These are phyloP conservation scores for Stegodyphus mimosarum DNA, from an alignment of 1,140 invertebrate species.

Conservation along the genomic window DNA sequence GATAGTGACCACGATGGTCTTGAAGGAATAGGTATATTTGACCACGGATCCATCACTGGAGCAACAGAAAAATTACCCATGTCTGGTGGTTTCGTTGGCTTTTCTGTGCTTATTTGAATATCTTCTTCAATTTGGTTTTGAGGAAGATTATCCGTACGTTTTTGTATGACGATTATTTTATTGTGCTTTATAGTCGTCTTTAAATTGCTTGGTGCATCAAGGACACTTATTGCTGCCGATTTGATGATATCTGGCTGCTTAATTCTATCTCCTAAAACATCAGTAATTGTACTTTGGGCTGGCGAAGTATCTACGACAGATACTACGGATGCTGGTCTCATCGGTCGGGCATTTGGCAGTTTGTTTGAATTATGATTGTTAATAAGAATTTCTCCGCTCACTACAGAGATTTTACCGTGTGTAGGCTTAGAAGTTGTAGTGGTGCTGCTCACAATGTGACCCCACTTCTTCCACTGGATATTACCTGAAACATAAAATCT, in stretches of 20 bases:
- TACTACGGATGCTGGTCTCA: conserved; percentile 19
- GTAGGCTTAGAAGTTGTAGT: no score
- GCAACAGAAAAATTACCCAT: conserved; percentile 42
- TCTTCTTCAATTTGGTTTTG: neutral
- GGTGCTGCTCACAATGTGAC: no score
- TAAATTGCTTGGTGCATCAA: conserved; percentile 28
- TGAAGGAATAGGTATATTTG: conserved; percentile 53
- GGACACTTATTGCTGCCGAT: conserved; percentile 28
- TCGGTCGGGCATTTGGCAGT: neutral
- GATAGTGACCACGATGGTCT: conserved; percentile 28
- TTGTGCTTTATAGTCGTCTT: conserved; percentile 45
- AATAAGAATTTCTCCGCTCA: neutral
- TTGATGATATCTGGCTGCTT: conserved; percentile 45
- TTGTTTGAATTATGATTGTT: conserved; percentile 44
- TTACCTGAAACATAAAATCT: no score
- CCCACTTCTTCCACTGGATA: no score
- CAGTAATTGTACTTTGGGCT: neutral
- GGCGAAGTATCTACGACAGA: neutral
- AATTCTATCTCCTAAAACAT: conserved; percentile 42
- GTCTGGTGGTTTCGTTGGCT: conserved; percentile 6
- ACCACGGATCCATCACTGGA: conserved; percentile 49
- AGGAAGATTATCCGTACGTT: conserved; percentile 13
- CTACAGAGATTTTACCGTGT: no score
- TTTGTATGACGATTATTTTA: conserved; percentile 47
- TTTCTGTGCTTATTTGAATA: neutral